Base-by-base conservation (phyloP, 2,888 invertebrate genomes). In the Agrilus mali region DNA sequence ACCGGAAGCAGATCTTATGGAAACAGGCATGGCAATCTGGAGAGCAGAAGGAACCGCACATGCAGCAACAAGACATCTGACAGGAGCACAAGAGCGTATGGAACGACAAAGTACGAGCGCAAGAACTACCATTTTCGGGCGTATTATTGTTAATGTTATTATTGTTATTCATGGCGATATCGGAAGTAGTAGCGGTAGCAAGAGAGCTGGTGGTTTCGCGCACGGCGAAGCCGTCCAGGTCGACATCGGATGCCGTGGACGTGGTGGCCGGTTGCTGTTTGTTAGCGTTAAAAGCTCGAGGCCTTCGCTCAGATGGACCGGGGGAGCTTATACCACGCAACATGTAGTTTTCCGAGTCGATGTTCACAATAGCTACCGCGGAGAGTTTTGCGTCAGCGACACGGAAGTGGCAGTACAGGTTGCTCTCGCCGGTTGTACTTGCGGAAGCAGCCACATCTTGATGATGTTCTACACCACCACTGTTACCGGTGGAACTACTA, bases 1-100 rank as follows among this genome's bases (percentile, higher is more conserved):
- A 66, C 32, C 67, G 63, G 47, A 66, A 63, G 66, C 78, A 78
- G 55, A 72, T 70, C 59, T 68, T 68, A 67, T 77, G 77, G 69
- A 75, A 76, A 66, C 77, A 77, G 59, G 73, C 71, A 64, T 75
- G 73, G 65, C 78, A 78, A 66, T 78, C 78, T 75, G 72, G 60
- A 56, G 75, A 71, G 65, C 73, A 75, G 58, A 73, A 64, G 63
- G 72, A 70, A 61, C 71, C 73, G 64, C 77, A 77, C 69, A 72
- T 73, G 67, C 76, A 76, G 65, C 76, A 76, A 68, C 75, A 76
- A 47, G 68, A 63, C 53, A 64, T 55, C 49, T 64, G 63, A 60
- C 70, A 70, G 48, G 66, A 63, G 58, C 70, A 70, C 51, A 70
- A 57, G 40, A 67, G 57, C 42, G 61, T 57, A 55, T 71, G 71